These are phyloP conservation scores for Rhinophrynus dorsalis DNA, from an alignment of 2,797 vertebrate genomes.

Conservation along the genomic window DNA sequence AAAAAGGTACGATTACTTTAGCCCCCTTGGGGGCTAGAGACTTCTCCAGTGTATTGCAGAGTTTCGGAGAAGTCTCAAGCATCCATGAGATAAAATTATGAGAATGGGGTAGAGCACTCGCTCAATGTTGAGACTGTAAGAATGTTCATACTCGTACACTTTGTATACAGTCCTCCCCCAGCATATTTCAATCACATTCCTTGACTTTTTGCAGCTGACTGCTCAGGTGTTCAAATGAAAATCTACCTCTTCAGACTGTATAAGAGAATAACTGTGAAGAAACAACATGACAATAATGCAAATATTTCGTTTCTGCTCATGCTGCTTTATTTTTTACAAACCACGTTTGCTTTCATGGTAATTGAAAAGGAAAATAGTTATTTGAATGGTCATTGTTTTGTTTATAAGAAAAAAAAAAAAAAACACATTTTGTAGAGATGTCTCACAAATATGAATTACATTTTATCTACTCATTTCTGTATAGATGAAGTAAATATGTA, in stretches of 20 bases:
- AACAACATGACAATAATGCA: too few relatives aligned
- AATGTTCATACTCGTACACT: too few relatives aligned
- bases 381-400: slow-evolving; percentile 79
- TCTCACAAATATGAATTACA: slow-evolving; percentile 79
- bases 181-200: too few relatives aligned
- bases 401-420: too few relatives aligned
- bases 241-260: slow-evolving; percentile 94
- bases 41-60: too few relatives aligned
- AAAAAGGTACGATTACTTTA: too few relatives aligned
- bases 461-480: slow-evolving; percentile 80
- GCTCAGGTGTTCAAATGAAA: slow-evolving; percentile 90
- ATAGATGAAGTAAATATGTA: slow-evolving; percentile 81
- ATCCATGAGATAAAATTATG: too few relatives aligned
- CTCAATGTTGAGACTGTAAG: too few relatives aligned
- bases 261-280: slow-evolving; percentile 88
- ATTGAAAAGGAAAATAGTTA: slow-evolving; percentile 70
- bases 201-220: slow-evolving; percentile 80
- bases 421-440: slow-evolving; percentile 96
- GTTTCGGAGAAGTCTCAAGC: too few relatives aligned
- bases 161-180: too few relatives aligned
- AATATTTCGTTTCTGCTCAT: slow-evolving; percentile 80
- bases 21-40: too few relatives aligned
- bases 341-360: slow-evolving; percentile 71
- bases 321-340: slow-evolving; percentile 83
- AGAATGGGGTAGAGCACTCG: too few relatives aligned